Evolutionary conservation across 2,888 invertebrate species (phyloP), one percentile per base, ranked within the genome.

Genomic region (Amorpha juglandis): DNA sequence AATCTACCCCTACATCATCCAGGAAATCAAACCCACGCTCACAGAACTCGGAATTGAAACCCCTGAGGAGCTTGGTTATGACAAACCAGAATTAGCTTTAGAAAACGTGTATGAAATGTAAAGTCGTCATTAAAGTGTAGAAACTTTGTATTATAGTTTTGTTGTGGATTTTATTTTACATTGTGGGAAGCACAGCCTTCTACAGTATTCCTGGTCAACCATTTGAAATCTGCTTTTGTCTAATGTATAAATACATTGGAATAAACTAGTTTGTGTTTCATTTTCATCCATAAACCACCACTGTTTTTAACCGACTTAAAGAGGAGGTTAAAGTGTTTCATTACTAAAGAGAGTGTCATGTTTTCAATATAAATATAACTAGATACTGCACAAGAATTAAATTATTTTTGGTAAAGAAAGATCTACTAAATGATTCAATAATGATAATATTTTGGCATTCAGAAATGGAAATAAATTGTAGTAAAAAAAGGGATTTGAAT

Each of bases 21-120:
- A 98, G 89, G 97, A 99, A 94, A 96, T 99, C 77, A 95, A 95
- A 80, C 99, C 99, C 45, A 98, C 98, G 2, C 94, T 99, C 68
- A 95, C 96, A 52, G 99, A 99, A 92, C 94, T 99, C 68, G 99
- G 99, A 62, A 96, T 99, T 76, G 96, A 96, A 66, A 98, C 99
- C 42, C 97, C 97, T 0, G 99, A 99, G 88, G 98, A 99, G 85
- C 94, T 99, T 80, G 99, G 99, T 70, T 99, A 98, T 82, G 99
- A 99, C 91, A 97, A 98, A 91, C 99, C 99, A 67, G 99, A 99
- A 92, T 93, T 99, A 87, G 98, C 97, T 70, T 94, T 98, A 74
- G 91, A 96, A 79, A 95, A 94, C 79, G 96, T 97, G 67, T 96
- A 95, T 82, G 96, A 97, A 68, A 94, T 96, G 79, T 94, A 95